A percentile compares a stretch with the other conserved stretches of the same genome.
Evolutionary conservation across 2,113 vertebrate genomes (phyloP).

Genomic region (Todiramphus chloris): DNA sequence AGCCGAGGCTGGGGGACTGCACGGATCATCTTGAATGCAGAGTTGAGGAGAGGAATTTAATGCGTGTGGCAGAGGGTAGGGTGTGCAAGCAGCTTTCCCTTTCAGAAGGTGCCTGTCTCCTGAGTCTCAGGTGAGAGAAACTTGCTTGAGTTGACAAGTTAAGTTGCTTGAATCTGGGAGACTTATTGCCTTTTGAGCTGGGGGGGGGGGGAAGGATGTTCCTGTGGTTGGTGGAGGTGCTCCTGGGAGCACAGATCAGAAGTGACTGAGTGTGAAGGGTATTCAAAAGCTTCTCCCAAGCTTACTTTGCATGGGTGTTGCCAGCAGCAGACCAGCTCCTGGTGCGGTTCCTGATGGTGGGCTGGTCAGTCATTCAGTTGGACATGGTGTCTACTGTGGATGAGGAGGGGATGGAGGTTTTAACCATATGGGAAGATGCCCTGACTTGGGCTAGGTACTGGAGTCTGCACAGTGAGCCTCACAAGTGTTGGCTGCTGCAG

Average conservation of each 20-base stretch:
- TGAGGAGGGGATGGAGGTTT: neutral
- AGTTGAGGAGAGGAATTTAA: neutral
- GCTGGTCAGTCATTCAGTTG: neutral
- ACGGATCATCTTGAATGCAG: accelerated
- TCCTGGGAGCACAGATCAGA: neutral
- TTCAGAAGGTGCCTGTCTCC: neutral
- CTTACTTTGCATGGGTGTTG: neutral
- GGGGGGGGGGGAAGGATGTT: too few relatives aligned
- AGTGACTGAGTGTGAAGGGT: neutral
- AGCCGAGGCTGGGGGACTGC: neutral
- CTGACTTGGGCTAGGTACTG: neutral
- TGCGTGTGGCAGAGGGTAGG: conserved; percentile 6
- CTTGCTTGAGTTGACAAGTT: neutral
- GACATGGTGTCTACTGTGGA: accelerated
- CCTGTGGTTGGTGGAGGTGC: neutral
- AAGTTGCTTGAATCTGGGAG: neutral
- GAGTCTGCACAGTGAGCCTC: neutral
- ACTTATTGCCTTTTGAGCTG: accelerated
- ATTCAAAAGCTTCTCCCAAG: neutral
- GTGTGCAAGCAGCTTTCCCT: neutral
- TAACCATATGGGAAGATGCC: neutral
- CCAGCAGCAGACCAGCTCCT: neutral
- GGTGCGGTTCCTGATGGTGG: neutral
- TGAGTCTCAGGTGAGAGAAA: conserved; percentile 38
- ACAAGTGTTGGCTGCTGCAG: accelerated